A percentile compares a stretch with the other conserved stretches of the same genome.
These are phyloP conservation scores for Pelagia noctiluca DNA, from an alignment of 30 jellyfish, hydroid and myxozoan genomes.

Conservation along the genomic window DNA sequence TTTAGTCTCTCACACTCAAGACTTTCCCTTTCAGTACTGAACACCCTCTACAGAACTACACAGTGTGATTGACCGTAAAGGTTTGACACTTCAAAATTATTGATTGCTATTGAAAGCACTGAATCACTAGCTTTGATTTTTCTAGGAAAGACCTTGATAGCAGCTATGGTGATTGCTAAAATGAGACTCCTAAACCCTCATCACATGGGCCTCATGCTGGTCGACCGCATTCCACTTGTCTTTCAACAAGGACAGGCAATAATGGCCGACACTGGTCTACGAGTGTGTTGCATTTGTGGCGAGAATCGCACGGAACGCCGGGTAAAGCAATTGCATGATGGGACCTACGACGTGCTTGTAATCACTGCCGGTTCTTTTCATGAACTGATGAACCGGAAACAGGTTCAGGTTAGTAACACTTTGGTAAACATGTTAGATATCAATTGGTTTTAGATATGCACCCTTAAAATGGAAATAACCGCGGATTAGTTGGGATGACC, in stretches of 20 bases:
- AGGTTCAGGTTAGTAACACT: constrained; percentile 26
- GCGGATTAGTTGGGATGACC: too few relatives aligned
- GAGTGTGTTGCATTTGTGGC: constrained; percentile 77
- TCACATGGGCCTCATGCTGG: constrained; percentile 80
- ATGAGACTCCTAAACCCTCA: constrained; percentile 67
- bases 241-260: constrained; percentile 84
- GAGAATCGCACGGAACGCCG: constrained; percentile 72
- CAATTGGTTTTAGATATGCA: too few relatives aligned
- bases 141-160: constrained; percentile 77
- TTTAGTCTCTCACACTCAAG: too few relatives aligned
- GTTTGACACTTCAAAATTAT: too few relatives aligned
- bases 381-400: constrained; percentile 66
- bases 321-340: constrained; percentile 64
- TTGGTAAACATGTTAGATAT: too few relatives aligned
- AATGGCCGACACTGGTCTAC: constrained; percentile 67
- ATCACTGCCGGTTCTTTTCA: constrained; percentile 85
- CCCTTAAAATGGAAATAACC: too few relatives aligned
- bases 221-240: constrained; percentile 83
- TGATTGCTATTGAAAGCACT: too few relatives aligned
- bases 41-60: too few relatives aligned
- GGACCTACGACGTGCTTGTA: constrained; percentile 79
- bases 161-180: constrained; percentile 84
- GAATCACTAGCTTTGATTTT: too few relatives aligned
- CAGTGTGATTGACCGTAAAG: too few relatives aligned
- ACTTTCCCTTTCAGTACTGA: too few relatives aligned